phyloP scores from a whole-genome alignment of 2,888 invertebrate species.

The Nycteola revayana region DNA sequence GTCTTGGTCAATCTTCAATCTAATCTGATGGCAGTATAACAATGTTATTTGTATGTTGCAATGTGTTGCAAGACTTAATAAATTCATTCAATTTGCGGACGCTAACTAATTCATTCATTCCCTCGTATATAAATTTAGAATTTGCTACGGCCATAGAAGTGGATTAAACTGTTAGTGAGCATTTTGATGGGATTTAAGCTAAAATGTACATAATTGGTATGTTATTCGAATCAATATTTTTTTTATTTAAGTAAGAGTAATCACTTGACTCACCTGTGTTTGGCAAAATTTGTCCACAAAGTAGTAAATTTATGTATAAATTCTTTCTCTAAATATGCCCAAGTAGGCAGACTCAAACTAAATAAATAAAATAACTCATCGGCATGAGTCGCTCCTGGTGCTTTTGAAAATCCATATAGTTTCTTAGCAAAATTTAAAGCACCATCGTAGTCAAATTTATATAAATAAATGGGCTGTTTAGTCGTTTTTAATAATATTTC shows the following conservation, averaged over 20 bases:
- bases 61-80: conserved; percentile 7
- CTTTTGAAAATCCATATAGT: conserved; percentile 41
- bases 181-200: no score
- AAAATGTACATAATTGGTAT: no score
- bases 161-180: neutral
- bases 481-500: conserved; percentile 47
- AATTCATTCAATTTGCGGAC: conserved; percentile 15
- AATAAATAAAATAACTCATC: conserved; percentile 75
- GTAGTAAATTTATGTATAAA: conserved; percentile 54
- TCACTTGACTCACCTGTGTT: conserved; percentile 65
- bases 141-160: neutral
- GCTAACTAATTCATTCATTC: conserved; percentile 21
- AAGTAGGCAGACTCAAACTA: conserved; percentile 41
- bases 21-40: conserved; percentile 4
- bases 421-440: conserved; percentile 62
- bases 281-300: conserved; percentile 72
- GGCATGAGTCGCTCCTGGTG: conserved; percentile 68
- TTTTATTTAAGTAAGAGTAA: no score
- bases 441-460: conserved; percentile 61
- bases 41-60: conserved; percentile 8
- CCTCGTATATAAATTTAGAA: conserved; percentile 5
- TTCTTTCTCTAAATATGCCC: conserved; percentile 40
- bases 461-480: conserved; percentile 49
- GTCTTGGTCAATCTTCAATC: conserved; percentile 17
- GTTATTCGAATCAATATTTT: no score